A percentile compares a stretch with the other conserved stretches of the same genome.
Evolutionary conservation across 2,888 invertebrate species (phyloP).

Genomic region (Epistrophe grossulariae): DNA sequence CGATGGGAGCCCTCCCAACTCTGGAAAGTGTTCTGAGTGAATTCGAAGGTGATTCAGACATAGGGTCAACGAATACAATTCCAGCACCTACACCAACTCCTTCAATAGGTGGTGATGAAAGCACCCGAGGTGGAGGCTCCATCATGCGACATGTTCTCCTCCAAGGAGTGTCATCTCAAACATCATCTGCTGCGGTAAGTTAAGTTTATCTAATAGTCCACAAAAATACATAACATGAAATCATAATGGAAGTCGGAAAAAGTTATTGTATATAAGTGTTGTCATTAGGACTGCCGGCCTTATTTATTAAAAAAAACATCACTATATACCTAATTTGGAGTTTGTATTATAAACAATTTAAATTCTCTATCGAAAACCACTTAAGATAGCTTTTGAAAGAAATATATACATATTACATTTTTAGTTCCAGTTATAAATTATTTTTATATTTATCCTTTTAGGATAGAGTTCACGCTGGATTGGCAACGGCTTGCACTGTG

Average conservation of each 20-base stretch:
- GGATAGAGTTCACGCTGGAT: slow-evolving; percentile 95
- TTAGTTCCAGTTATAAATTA: too few species aligned
- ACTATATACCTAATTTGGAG: too few species aligned
- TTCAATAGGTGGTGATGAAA: slow-evolving; percentile 81
- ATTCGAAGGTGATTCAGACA: slow-evolving; percentile 87
- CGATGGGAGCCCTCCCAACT: slow-evolving; percentile 90
- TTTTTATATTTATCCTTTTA: slow-evolving; percentile 80
- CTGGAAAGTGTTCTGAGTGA: slow-evolving; percentile 93
- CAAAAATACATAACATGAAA: neutral
- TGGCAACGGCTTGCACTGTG: slow-evolving; percentile 93
- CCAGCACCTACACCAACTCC: slow-evolving; percentile 83
- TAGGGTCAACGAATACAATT: slow-evolving; percentile 83
- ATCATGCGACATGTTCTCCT: slow-evolving; percentile 91
- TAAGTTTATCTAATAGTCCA: neutral
- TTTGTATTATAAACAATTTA: too few species aligned
- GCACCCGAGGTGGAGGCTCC: slow-evolving; percentile 85
- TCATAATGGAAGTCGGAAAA: neutral
- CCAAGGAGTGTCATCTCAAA: slow-evolving; percentile 95
- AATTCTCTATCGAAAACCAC: too few species aligned
- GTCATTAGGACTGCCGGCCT: too few species aligned
- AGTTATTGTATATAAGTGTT: neutral
- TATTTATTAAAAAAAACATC: too few species aligned
- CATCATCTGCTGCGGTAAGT: slow-evolving; percentile 92
- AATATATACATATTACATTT: too few species aligned
- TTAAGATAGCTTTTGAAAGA: too few species aligned